Percentiles rank a stretch among this genome's conserved stretches.
phyloP scores from a whole-genome alignment of 2,113 vertebrate genomes.

The Gadus chalcogrammus region DNA sequence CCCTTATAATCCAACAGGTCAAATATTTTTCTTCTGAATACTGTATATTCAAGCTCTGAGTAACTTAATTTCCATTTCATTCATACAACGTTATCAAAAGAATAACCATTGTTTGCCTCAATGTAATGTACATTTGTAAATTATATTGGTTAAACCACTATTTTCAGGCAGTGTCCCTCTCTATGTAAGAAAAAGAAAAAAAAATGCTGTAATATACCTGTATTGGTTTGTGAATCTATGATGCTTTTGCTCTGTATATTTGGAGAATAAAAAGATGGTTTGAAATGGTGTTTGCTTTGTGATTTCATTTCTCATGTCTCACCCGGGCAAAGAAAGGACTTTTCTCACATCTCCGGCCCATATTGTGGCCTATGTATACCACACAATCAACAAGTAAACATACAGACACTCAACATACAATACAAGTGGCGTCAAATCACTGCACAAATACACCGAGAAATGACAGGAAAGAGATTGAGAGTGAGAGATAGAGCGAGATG shows the following conservation, averaged over 20 bases:
- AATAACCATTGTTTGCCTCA: slow-evolving; percentile 58
- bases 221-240: slow-evolving; percentile 78
- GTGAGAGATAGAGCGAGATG: no score
- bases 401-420: no score
- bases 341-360: no score
- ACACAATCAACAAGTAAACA: no score
- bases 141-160: slow-evolving; percentile 60
- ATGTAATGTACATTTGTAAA: slow-evolving; percentile 43
- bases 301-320: neutral
- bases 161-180: slow-evolving; percentile 70
- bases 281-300: slow-evolving; percentile 47
- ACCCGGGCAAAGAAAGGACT: no score
- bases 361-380: no score
- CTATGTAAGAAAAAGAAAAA: slow-evolving; percentile 64
- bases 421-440: no score
- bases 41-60: slow-evolving; percentile 27
- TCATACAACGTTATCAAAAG: slow-evolving; percentile 27
- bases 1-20: neutral
- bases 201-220: slow-evolving; percentile 76
- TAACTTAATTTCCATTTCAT: no score
- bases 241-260: slow-evolving; percentile 81
- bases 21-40: slow-evolving; percentile 30
- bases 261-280: slow-evolving; percentile 63
- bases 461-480: no score
- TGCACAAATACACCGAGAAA: no score